Percentiles rank a stretch among this genome's conserved stretches.
phyloP scores from a whole-genome alignment of 2,888 invertebrate genomes.

The Eumerus sabulonum region DNA sequence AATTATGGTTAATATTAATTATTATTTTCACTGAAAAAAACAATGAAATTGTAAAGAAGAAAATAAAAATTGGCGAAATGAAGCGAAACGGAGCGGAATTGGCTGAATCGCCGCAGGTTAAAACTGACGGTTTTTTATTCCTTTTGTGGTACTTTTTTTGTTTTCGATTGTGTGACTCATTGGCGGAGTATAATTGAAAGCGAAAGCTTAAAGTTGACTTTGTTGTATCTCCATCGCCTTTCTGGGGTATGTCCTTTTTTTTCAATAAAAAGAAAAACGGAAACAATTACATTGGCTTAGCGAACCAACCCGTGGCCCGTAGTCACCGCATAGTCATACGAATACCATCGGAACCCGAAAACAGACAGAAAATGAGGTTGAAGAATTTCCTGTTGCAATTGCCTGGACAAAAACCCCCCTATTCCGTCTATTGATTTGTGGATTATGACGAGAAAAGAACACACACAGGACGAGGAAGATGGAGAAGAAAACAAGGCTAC shows the following conservation, averaged over 20 bases:
- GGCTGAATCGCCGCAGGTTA: constrained; percentile 17
- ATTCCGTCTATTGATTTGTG: background rate
- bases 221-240: constrained; percentile 20
- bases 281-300: background rate
- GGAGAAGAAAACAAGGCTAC: constrained; percentile 1
- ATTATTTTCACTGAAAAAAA: constrained; percentile 16
- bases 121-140: constrained; percentile 6
- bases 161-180: constrained; percentile 51
- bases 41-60: background rate
- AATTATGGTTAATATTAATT: constrained; percentile 11
- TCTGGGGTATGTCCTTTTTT: constrained; percentile 8
- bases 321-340: background rate
- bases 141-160: background rate
- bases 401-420: constrained; percentile 6
- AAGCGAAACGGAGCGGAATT: constrained; percentile 27
- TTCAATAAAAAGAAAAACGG: constrained; percentile 1
- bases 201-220: constrained; percentile 50
- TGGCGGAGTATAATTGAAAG: constrained; percentile 20
- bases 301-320: too few relatives aligned
- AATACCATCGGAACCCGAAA: constrained; percentile 5
- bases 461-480: background rate
- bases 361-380: too few relatives aligned
- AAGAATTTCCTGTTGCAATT: constrained; percentile 45
- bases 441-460: constrained; percentile 1
- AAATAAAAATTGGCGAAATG: constrained; percentile 12